Evolutionary conservation across 2,888 invertebrate genomes (phyloP).

Genomic region (Fabriciana adippe): DNA sequence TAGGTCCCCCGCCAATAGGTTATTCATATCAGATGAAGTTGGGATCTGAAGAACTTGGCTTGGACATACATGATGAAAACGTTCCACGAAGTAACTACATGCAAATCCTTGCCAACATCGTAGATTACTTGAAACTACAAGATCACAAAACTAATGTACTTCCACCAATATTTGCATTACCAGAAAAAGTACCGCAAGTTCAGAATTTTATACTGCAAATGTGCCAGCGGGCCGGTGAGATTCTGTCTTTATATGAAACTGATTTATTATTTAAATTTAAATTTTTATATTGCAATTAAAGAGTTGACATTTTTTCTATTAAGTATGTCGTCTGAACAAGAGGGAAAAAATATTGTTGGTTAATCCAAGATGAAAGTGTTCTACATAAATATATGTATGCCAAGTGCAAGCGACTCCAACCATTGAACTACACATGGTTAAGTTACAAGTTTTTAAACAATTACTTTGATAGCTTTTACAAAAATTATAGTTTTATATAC

Average conservation of each 20-base stretch:
- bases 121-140: constrained; percentile 61
- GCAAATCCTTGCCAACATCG: constrained; percentile 57
- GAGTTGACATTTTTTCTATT: too few species aligned
- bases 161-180: constrained; percentile 67
- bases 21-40: constrained; percentile 63
- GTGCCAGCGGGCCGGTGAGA: constrained; percentile 59
- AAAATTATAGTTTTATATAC: too few species aligned
- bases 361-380: too few species aligned
- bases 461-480: too few species aligned
- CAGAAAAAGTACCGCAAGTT: constrained; percentile 56
- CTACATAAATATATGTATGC: too few species aligned
- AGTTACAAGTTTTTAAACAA: too few species aligned
- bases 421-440: too few species aligned
- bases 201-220: constrained; percentile 61
- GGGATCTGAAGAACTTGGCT: constrained; percentile 52
- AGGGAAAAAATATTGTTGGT: too few species aligned
- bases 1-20: constrained; percentile 64
- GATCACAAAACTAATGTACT: constrained; percentile 43
- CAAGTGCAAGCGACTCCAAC: too few species aligned
- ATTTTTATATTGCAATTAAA: not conserved
- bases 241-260: not conserved
- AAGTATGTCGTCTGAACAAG: too few species aligned
- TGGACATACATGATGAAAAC: constrained; percentile 58
- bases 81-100: constrained; percentile 49
- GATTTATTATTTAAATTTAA: not conserved